A percentile compares a stretch with the other conserved stretches of the same genome.
Conservation (phyloP, 2,797 vertebrate genomes). For the Rhincodon typus region DNA sequence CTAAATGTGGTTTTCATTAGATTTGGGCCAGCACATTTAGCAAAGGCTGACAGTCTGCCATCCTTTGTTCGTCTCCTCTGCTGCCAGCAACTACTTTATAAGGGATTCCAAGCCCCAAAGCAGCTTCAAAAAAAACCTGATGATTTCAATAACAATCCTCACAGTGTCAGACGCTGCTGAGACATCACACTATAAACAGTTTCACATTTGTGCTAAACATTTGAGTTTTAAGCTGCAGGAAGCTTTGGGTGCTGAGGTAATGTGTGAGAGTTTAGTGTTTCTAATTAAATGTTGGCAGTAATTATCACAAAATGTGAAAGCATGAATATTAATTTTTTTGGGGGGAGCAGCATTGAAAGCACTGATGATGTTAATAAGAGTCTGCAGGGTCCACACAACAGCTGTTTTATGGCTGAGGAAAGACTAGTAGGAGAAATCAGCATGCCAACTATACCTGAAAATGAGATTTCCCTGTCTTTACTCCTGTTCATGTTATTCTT, state of each 20-base stretch:
- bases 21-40: slow-evolving; percentile 65
- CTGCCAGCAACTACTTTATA: slow-evolving; percentile 47
- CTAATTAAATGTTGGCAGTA: slow-evolving; percentile 68
- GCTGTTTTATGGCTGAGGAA: slow-evolving; percentile 25
- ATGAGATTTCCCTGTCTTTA: background rate
- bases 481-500: background rate
- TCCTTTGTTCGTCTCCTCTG: slow-evolving; percentile 51
- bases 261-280: slow-evolving; percentile 49
- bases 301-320: slow-evolving; percentile 59
- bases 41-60: slow-evolving; percentile 61
- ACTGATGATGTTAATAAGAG: slow-evolving; percentile 36
- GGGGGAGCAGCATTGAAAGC: slow-evolving; percentile 40
- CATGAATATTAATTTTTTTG: slow-evolving; percentile 58
- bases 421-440: background rate
- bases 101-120: slow-evolving; percentile 41
- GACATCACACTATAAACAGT: slow-evolving; percentile 38
- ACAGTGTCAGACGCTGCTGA: background rate
- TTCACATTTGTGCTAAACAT: slow-evolving; percentile 40
- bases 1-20: slow-evolving; percentile 78
- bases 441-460: slow-evolving; percentile 23
- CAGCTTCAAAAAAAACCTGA: slow-evolving; percentile 39
- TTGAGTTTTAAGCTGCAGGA: slow-evolving; percentile 37
- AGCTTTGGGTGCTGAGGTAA: slow-evolving; percentile 42
- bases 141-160: slow-evolving; percentile 40
- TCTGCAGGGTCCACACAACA: slow-evolving; percentile 13